A percentile compares a stretch with the other conserved stretches of the same genome.
These are phyloP conservation scores for Anguilla japonica DNA, from an alignment of 2,113 vertebrate species.

Conservation along the genomic window DNA sequence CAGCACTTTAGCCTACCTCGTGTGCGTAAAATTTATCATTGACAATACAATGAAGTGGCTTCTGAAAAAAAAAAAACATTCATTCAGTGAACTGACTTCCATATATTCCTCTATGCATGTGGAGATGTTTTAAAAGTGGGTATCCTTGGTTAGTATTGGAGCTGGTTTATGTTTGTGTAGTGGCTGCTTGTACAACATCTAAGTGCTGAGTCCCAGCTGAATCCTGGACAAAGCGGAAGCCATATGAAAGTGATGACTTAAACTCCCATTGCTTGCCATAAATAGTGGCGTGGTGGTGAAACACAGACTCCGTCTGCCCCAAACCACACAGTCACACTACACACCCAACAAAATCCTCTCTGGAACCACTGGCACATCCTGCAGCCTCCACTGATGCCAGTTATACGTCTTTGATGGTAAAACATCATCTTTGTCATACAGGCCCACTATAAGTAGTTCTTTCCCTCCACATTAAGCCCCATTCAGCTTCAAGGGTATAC, in stretches of 20 bases:
- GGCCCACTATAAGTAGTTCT: neutral
- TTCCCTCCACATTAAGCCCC: neutral
- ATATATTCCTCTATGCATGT: neutral
- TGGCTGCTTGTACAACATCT: neutral
- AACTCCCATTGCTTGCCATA: neutral
- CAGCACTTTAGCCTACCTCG: neutral
- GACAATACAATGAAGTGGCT: neutral
- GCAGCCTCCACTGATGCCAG: slow-evolving; percentile 45
- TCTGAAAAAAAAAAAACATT: neutral
- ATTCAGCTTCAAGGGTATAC: neutral
- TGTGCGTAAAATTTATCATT: neutral
- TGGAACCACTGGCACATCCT: slow-evolving; percentile 18
- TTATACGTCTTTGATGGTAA: slow-evolving; percentile 47
- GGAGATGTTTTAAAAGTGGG: neutral
- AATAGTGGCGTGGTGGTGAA: neutral
- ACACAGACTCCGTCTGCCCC: neutral
- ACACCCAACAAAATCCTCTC: slow-evolving; percentile 23
- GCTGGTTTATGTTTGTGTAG: neutral
- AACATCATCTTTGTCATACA: slow-evolving; percentile 34
- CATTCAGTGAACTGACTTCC: neutral
- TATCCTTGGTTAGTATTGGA: neutral
- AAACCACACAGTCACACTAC: slow-evolving; percentile 18
- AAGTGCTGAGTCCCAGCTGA: neutral
- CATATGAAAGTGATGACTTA: neutral
- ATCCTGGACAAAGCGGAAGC: neutral